These are phyloP conservation scores for Zootermopsis nevadensis DNA, from an alignment of 2,888 invertebrate species.

Conservation along the genomic window DNA sequence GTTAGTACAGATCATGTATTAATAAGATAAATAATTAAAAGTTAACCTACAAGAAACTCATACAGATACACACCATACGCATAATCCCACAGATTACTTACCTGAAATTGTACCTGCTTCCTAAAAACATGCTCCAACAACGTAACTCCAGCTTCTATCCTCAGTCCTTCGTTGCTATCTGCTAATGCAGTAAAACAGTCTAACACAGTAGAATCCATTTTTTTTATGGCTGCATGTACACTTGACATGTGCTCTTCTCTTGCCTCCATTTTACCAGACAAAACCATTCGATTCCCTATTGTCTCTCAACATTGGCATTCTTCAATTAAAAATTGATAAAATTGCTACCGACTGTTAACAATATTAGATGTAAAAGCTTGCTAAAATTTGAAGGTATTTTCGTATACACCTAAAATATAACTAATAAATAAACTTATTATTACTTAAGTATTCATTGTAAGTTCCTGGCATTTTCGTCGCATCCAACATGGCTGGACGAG, in stretches of 20 bases:
- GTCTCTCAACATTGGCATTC: background rate
- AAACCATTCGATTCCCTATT: constrained; percentile 26
- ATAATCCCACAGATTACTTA: constrained; percentile 1
- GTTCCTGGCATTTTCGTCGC: constrained; percentile 57
- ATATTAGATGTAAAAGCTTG: background rate
- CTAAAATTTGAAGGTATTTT: background rate
- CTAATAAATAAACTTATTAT: background rate
- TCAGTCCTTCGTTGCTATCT: constrained; percentile 60
- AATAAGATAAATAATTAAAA: background rate
- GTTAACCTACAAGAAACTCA: background rate
- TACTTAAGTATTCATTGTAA: background rate
- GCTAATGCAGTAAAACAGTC: constrained; percentile 64
- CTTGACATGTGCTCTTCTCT: constrained; percentile 30
- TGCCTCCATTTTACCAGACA: constrained; percentile 42
- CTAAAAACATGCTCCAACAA: constrained; percentile 63
- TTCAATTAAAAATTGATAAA: background rate
- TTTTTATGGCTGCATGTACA: constrained; percentile 52
- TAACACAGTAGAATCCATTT: constrained; percentile 57
- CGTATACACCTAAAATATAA: background rate
- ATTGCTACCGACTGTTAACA: background rate
- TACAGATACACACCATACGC: background rate
- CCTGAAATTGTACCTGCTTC: constrained; percentile 54
- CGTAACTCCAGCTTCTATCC: constrained; percentile 62
- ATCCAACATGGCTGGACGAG: constrained; percentile 90
- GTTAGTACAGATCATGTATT: background rate